Evolutionary conservation across 1,140 invertebrate genomes (phyloP), one percentile per base, ranked within the genome.

Genomic region (Neodiprion virginianus): DNA sequence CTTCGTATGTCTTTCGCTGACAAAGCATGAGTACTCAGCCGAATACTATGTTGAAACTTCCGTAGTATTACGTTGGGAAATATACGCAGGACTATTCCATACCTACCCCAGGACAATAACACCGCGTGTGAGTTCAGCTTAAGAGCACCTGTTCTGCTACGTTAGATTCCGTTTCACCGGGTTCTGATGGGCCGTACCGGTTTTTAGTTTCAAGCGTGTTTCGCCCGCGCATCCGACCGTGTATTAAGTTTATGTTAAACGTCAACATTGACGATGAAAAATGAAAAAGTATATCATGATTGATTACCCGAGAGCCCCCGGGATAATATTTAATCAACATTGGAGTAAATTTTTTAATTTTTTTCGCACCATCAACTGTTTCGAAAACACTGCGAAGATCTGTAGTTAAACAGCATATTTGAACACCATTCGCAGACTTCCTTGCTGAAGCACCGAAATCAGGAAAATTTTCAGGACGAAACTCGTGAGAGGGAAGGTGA

Each of bases 181-280:
- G 53, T 17, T 61, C 53, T 61, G 53, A 61, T 61, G 53, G n/a
- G 53, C 53, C n/a, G n/a, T 61, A 61, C 53, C 53, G 53, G 53
- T 61, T 61, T 61, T 61, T 5, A 61, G 53, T 61, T 61, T 61
- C 53, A 61, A 61, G 53, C 53, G 11, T 61, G 53, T 61, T 61
- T 61, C 53, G 53, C 53, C 53, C 53, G n/a, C 11, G 53, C 53
- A 61, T 61, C n/a, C 53, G 8, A 61, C 53, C 53, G 53, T 61
- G 53, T 17, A 61, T 17, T 5, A 61, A 17, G 53, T 61, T 61
- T 14, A 61, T 17, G 53, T 61, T 61, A 17, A 61, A 61, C 53
- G 53, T 61, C 53, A 61, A 61, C 53, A 61, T 61, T 7, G 53
- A 61, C 7, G 53, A 61, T 61, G 53, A 14, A 17, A 61, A 61